Evolutionary conservation across 2,113 vertebrate genomes (phyloP).

Genomic region (Equus quagga): DNA sequence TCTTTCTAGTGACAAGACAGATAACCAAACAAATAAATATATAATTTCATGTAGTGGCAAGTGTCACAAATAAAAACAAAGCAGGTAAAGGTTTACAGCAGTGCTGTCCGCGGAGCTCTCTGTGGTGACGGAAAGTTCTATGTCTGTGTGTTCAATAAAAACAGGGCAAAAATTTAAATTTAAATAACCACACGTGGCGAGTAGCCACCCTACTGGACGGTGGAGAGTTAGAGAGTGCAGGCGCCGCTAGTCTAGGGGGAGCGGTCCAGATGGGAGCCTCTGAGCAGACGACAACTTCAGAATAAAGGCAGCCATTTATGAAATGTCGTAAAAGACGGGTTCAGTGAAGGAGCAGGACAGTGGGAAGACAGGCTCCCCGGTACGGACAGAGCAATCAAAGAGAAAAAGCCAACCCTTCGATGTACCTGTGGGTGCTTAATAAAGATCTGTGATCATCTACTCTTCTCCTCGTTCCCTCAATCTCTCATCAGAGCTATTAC

Average conservation of each 20-base stretch:
- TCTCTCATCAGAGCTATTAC: background rate
- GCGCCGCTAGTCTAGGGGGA: background rate
- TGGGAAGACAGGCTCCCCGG: background rate
- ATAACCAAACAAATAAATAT: background rate
- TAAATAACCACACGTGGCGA: background rate
- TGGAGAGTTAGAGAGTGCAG: background rate
- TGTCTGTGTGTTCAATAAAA: background rate
- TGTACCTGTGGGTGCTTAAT: background rate
- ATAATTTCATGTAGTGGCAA: background rate
- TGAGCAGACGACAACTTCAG: background rate
- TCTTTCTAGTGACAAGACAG: background rate
- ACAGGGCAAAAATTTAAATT: background rate
- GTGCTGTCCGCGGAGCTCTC: background rate
- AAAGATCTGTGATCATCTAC: background rate
- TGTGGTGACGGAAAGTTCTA: background rate
- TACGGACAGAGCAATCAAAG: background rate
- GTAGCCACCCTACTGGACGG: background rate
- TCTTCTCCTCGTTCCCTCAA: background rate
- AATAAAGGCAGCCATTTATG: background rate
- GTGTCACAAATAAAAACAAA: slow-evolving; percentile 6
- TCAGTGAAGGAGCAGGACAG: background rate
- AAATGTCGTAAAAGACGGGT: background rate
- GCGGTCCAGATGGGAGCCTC: background rate
- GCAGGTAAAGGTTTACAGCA: background rate
- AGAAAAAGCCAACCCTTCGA: background rate